These are phyloP conservation scores for Anoplolepis gracilipes DNA, from an alignment of 1,140 invertebrate species.

Conservation along the genomic window DNA sequence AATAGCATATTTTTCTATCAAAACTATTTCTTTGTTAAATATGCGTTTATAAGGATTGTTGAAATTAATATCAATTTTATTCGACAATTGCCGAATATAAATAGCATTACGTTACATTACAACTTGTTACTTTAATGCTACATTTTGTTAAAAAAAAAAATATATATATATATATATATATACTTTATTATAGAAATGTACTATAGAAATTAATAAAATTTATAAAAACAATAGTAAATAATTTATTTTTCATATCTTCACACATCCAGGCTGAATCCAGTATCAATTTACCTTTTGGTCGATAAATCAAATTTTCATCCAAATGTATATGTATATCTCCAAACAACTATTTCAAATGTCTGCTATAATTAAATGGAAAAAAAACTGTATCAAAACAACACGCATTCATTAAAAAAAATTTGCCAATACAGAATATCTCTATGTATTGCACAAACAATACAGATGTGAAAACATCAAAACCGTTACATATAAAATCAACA, in stretches of 20 bases:
- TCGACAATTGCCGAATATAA: not conserved
- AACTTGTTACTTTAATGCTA: not conserved
- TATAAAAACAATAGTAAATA: conserved; percentile 8
- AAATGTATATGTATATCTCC: no score
- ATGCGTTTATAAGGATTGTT: not conserved
- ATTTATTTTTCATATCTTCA: conserved; percentile 13
- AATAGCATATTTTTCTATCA: conserved; percentile 11
- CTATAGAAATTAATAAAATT: not conserved
- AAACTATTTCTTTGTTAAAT: not conserved
- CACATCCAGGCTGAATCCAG: not conserved
- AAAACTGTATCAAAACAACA: not conserved
- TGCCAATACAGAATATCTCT: not conserved
- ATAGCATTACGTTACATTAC: not conserved
- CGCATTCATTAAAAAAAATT: not conserved
- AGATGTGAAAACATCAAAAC: not conserved
- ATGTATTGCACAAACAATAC: not conserved
- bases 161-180: not conserved
- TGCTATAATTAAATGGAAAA: conserved; percentile 6
- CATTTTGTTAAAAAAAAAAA: not conserved
- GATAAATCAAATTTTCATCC: conserved; percentile 22
- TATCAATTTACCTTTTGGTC: conserved; percentile 8
- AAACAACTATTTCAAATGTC: conserved; percentile 16
- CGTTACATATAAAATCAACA: not conserved
- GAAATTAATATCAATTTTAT: not conserved
- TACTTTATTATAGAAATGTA: conserved; percentile 4